Conservation (phyloP, 2,113 vertebrate genomes). For the Phycodurus eques region DNA sequence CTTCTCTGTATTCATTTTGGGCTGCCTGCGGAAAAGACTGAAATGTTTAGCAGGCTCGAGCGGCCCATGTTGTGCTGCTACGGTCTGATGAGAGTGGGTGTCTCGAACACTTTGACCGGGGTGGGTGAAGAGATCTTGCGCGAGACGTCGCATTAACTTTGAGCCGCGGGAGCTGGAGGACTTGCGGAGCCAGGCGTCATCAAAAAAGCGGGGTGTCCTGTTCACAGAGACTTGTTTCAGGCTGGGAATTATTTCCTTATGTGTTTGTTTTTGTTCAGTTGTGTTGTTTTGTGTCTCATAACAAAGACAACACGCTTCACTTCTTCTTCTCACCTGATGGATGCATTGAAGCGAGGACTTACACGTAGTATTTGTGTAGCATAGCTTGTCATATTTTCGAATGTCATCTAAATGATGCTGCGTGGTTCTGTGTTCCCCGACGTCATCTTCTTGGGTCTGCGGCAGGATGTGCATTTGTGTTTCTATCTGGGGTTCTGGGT, state of each 20-base stretch:
- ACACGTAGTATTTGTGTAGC: neutral
- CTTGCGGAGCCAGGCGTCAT: conserved; percentile 56
- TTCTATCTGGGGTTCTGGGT: conserved; percentile 15
- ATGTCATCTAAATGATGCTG: neutral
- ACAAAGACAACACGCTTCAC: neutral
- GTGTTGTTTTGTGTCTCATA: conserved; percentile 1
- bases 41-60: conserved; percentile 47
- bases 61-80: neutral
- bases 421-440: neutral
- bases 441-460: neutral
- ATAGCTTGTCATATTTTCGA: neutral
- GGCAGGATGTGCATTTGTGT: neutral
- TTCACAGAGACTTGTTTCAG: neutral
- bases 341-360: conserved; percentile 9
- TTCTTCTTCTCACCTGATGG: conserved; percentile 12
- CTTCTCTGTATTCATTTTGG: conserved; percentile 29
- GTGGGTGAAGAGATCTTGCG: conserved; percentile 68
- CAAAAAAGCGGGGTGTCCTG: conserved; percentile 35
- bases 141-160: conserved; percentile 59
- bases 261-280: conserved; percentile 5
- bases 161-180: conserved; percentile 50
- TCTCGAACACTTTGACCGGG: conserved; percentile 31
- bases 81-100: neutral
- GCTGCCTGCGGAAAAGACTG: conserved; percentile 62
- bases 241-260: neutral